A percentile compares a stretch with the other conserved stretches of the same genome.
Conservation (phyloP, 2,797 vertebrate species). For the Limosa lapponica region DNA sequence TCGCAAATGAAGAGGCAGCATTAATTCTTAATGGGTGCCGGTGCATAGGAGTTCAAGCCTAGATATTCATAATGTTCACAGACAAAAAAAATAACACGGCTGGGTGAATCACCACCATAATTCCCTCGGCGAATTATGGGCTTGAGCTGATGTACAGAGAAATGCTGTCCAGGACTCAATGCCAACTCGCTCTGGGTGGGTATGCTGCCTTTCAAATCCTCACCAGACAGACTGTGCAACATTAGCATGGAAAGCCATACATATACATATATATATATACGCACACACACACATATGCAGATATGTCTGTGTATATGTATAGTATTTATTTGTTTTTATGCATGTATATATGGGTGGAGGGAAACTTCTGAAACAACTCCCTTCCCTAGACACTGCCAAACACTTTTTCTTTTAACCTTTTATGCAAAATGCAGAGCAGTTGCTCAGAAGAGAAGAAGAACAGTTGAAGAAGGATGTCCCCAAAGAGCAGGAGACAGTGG, state of each 20-base stretch:
- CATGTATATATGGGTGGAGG: neutral
- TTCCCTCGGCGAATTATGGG: neutral
- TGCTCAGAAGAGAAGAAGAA: neutral
- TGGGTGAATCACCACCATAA: slow-evolving; percentile 22
- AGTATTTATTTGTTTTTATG: neutral
- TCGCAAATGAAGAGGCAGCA: neutral
- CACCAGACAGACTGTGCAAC: neutral
- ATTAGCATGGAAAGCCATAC: neutral
- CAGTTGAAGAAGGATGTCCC: neutral
- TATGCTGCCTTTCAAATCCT: neutral
- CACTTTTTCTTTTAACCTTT: neutral
- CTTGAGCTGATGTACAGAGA: neutral
- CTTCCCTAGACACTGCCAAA: neutral
- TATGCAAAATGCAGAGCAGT: neutral
- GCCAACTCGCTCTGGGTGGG: neutral
- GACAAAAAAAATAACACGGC: neutral
- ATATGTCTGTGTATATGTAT: neutral
- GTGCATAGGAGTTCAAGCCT: neutral
- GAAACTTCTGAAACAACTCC: neutral
- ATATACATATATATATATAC: neutral
- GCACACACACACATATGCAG: neutral
- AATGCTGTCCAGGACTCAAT: neutral
- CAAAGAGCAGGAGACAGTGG: neutral
- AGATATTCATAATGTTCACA: neutral
- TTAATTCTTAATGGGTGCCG: neutral